Conservation (phyloP, 2,113 vertebrate species). For the Notothenia coriiceps region DNA sequence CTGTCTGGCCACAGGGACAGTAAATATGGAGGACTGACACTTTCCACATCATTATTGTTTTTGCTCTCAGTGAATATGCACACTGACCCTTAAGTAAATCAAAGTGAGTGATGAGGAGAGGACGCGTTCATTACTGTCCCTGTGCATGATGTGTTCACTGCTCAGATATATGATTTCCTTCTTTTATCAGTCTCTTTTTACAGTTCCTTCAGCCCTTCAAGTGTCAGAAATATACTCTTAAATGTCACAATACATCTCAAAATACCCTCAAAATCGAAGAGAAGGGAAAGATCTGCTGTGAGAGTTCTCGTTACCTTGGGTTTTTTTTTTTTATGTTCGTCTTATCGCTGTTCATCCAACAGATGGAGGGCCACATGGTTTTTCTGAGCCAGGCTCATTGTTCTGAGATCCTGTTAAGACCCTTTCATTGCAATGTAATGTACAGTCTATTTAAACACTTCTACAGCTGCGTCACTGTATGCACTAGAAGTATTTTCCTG, state of each 20-base stretch:
- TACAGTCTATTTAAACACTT: conserved; percentile 10
- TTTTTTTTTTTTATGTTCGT: too few relatives aligned
- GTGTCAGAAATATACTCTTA: background rate
- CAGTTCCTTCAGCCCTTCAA: background rate
- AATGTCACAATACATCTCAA: background rate
- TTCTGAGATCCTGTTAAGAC: background rate
- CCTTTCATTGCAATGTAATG: background rate
- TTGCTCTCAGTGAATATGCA: conserved; percentile 35
- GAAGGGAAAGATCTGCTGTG: background rate
- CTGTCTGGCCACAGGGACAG: conserved; percentile 9
- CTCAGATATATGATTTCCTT: conserved; percentile 20
- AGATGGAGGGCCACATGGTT: conserved; percentile 4
- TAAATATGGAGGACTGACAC: conserved; percentile 40
- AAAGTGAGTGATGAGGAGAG: conserved; percentile 50
- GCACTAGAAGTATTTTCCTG: too few relatives aligned
- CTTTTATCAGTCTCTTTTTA: background rate
- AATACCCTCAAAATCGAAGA: background rate
- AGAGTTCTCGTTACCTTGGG: too few relatives aligned
- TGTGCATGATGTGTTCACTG: conserved; percentile 62
- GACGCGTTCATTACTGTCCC: conserved; percentile 51
- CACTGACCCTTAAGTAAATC: conserved; percentile 56
- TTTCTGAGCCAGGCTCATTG: conserved; percentile 12
- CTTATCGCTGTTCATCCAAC: too few relatives aligned
- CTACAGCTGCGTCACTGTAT: background rate
- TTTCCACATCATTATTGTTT: conserved; percentile 57